Base-by-base conservation (phyloP, 1,140 invertebrate species). In the Monochamus saltuarius region DNA sequence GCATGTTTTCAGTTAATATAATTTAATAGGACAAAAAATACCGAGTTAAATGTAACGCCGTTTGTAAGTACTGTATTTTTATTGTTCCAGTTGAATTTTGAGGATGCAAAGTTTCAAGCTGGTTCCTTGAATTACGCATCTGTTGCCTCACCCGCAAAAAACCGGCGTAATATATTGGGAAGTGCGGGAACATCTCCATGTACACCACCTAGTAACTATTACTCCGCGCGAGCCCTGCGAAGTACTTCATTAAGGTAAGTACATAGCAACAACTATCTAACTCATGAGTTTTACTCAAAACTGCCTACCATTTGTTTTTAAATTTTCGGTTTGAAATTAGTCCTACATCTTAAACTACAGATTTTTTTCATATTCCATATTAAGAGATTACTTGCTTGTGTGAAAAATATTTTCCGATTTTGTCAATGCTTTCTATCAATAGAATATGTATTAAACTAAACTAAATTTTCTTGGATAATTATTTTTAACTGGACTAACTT, bases 161-260 rank as follows among this genome's bases (percentile, higher is more conserved):
- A 37, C 8, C 58, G 67, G 36, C 59, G 64, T 61, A 71, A 71
- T 35, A 40, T 68, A 11, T 65, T 70, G 57, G 63, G 58, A 22
- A 66, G 63, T 38, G 62, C 67, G 4, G 59, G 58, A 6, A 61
- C 64, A 0, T 60, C 62, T 38, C 66, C 69, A n/a, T 59, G 57
- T 19, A 65, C 65, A 8, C 59, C 62, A 14, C 59, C 70, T 6
- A 56, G 61, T 11, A 53, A 17, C 13, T 59, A 19, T 42, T 59
- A 58, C 57, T 54, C 54, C 0, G 56, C 56, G 2, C 55, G 63
- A 45, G 62, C 57, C 35, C 59, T 74, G n/a, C 59, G 68, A 51
- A 74, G 72, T 46, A 64, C 66, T 50, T 74, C 72, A 4, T 59
- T 69, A 7, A 70, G 72, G 73, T 75, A 64, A 62, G 54, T 51